A percentile compares a stretch with the other conserved stretches of the same genome.
Conservation (phyloP, 2,797 vertebrate species). For the Capromys pilorides region DNA sequence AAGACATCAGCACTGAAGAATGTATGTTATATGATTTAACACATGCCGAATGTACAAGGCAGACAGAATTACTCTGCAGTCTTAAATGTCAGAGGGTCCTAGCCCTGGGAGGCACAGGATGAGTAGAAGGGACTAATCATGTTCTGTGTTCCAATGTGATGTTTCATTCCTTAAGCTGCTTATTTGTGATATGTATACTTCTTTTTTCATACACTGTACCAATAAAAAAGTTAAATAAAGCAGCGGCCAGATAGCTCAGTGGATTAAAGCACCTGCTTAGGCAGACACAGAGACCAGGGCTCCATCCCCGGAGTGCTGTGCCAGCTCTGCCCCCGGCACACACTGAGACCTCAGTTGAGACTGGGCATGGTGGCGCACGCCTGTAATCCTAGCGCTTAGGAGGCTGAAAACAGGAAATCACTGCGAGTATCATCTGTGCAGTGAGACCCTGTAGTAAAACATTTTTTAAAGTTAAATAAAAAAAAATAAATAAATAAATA, state of each 20-base stretch:
- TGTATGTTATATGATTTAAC: neutral
- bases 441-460: too few species aligned
- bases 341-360: too few species aligned
- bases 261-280: too few species aligned
- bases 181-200: neutral
- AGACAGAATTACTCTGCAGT: neutral
- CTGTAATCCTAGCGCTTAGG: too few species aligned
- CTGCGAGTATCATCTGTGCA: too few species aligned
- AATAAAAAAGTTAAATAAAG: neutral
- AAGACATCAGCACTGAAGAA: neutral
- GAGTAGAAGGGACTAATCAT: neutral
- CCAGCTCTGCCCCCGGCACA: too few species aligned
- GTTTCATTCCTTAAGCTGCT: neutral
- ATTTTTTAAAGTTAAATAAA: neutral
- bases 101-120: neutral
- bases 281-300: too few species aligned
- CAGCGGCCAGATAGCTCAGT: too few species aligned
- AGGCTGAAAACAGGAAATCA: too few species aligned
- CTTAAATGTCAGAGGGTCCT: neutral
- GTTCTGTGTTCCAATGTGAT: neutral
- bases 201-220: neutral
- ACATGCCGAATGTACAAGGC: neutral
- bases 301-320: too few species aligned
- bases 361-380: too few species aligned
- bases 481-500: too few species aligned